Conservation (phyloP, 2,113 vertebrate genomes). For the Platysteira castanea region DNA sequence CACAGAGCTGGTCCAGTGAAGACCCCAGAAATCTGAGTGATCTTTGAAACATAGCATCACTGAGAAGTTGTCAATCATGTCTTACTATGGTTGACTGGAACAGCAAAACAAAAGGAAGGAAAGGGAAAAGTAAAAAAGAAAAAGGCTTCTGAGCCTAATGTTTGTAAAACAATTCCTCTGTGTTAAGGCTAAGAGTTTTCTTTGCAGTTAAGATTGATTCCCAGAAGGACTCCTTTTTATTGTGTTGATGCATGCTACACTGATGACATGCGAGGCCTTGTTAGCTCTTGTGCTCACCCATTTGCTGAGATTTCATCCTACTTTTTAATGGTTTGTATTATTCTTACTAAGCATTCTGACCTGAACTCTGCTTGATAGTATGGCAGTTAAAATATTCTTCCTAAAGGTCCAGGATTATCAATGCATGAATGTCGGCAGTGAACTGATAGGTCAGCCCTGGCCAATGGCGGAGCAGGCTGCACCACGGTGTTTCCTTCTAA, state of each 20-base stretch:
- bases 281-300: neutral
- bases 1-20: neutral
- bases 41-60: neutral
- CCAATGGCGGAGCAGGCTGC: neutral
- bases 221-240: neutral
- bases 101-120: neutral
- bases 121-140: neutral
- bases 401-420: neutral
- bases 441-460: neutral
- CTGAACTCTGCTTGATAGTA: neutral
- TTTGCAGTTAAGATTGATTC: neutral
- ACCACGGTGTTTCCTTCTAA: neutral
- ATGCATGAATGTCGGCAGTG: rapidly evolving
- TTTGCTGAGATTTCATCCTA: neutral
- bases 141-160: neutral
- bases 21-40: neutral
- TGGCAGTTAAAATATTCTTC: neutral
- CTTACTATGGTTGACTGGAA: neutral
- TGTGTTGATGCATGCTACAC: neutral
- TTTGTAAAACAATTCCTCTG: neutral
- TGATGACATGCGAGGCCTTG: neutral
- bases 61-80: neutral
- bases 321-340: neutral
- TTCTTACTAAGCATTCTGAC: neutral
- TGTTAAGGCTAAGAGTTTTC: neutral